A percentile compares a stretch with the other conserved stretches of the same genome.
Evolutionary conservation across 2,888 invertebrate species (phyloP).

Genomic region (Epistrophe grossulariae): DNA sequence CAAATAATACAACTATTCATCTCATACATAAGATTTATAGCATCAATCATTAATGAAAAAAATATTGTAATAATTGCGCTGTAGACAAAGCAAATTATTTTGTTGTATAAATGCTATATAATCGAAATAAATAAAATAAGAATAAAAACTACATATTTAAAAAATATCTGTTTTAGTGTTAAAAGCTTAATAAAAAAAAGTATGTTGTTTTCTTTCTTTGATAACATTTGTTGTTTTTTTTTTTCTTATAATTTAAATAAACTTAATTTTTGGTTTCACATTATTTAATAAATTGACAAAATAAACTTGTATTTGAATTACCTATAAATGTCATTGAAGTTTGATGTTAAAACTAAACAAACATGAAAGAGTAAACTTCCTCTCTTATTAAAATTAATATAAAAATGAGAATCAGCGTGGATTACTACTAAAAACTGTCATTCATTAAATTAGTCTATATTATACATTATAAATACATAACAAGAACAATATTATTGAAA

Average conservation of each 20-base stretch:
- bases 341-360: constrained; percentile 31
- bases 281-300: constrained; percentile 26
- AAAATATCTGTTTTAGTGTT: constrained; percentile 49
- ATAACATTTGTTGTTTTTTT: constrained; percentile 5
- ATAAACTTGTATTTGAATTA: constrained; percentile 31
- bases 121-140: constrained; percentile 26
- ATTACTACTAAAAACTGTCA: constrained; percentile 61
- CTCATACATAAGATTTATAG: constrained; percentile 33
- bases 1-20: constrained; percentile 37
- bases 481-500: constrained; percentile 68
- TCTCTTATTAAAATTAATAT: constrained; percentile 44
- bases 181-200: constrained; percentile 7
- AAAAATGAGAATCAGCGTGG: constrained; percentile 48
- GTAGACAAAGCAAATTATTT: constrained; percentile 23
- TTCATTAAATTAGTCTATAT: constrained; percentile 68
- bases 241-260: constrained; percentile 1
- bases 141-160: constrained; percentile 50
- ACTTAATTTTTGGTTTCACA: constrained; percentile 18
- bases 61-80: constrained; percentile 47
- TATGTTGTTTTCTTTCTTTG: constrained; percentile 18
- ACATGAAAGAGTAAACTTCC: constrained; percentile 52
- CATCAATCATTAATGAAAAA: constrained; percentile 16
- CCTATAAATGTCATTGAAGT: constrained; percentile 47
- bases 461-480: constrained; percentile 58
- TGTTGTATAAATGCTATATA: constrained; percentile 31